Evolutionary conservation across 2,888 invertebrate species (phyloP), one percentile per base, ranked within the genome.

Genomic region (Lycophotia porphyrea): DNA sequence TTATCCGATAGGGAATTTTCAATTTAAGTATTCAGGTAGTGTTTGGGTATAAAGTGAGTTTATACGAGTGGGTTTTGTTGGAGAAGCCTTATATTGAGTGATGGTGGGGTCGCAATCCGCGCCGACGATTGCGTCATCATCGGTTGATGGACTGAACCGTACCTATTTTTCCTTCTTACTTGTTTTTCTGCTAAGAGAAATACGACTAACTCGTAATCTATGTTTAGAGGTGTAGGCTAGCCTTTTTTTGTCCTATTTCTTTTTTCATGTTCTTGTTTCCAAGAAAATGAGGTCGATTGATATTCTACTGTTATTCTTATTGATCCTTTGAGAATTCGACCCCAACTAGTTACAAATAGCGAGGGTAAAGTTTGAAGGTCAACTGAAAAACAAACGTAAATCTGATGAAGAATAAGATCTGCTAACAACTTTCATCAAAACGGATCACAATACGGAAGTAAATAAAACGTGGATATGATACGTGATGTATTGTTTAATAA

Each of bases 61-160:
- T 71, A 47, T 67, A 70, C 70, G 68, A 68, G 31, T 58, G 68
- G n/a, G n/a, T 74, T 85, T 69, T 70, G 42, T 76, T 47, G 21
- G 52, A 31, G 80, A 87, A 87, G 73, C 86, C 84, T 76, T 85
- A 83, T 24, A 66, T 36, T 74, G 61, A 63, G 69, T 21, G 58
- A 49, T 73, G 44, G 44, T 72, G 42, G 55, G 15, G 49, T 47
- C 69, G 79, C 76, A 75, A 87, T 66, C 58, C 71, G 18, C 72
- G 70, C 36, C n/a, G 67, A 55, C 69, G 63, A 76, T 87, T 84
- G 78, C 88, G 76, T 88, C 88, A 81, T 64, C 67, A 66, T 71
- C 55, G 66, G 67, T 72, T 70, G 70, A 72, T 68, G 52, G 55
- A 81, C 77, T 71, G 39, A 42, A 31, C 13, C 47, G 71, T 74